These are phyloP conservation scores for Bucorvus abyssinicus DNA, from an alignment of 2,797 vertebrate species.

Conservation along the genomic window DNA sequence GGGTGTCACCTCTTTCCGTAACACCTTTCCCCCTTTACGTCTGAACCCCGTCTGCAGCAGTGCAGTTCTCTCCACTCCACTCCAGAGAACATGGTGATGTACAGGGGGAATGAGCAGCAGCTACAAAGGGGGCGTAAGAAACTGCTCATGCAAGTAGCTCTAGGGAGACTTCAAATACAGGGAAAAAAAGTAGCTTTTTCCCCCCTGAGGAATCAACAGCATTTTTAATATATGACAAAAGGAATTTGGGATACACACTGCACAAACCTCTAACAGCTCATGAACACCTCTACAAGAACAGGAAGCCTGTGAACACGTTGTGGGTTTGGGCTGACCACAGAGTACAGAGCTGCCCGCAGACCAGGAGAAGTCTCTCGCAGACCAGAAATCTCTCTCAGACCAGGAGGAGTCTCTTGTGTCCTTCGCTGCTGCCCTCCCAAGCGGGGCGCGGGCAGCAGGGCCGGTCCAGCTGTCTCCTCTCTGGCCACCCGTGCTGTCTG, in stretches of 20 bases:
- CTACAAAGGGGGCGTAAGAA: constrained; percentile 2
- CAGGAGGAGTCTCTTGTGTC: neutral
- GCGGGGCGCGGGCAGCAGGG: neutral
- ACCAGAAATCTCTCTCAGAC: too few relatives aligned
- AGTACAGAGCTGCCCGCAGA: neutral
- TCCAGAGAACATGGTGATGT: neutral
- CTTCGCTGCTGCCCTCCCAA: neutral
- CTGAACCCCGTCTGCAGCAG: neutral
- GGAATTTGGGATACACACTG: neutral
- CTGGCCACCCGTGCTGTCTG: neutral
- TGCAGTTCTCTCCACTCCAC: neutral
- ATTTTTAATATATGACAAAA: constrained; percentile 32
- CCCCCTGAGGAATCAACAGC: constrained; percentile 36
- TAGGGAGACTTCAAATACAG: constrained; percentile 32
- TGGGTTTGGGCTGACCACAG: neutral
- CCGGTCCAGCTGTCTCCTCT: neutral
- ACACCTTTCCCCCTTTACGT: neutral
- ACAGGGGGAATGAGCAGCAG: neutral
- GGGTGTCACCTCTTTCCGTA: neutral
- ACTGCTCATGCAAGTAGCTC: constrained; percentile 58
- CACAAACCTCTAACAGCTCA: neutral
- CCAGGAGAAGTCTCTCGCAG: neutral
- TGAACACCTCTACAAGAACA: neutral
- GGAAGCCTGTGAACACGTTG: neutral
- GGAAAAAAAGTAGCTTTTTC: neutral